These are phyloP conservation scores for Nylanderia fulva DNA, from an alignment of 1,140 invertebrate genomes.

Conservation along the genomic window DNA sequence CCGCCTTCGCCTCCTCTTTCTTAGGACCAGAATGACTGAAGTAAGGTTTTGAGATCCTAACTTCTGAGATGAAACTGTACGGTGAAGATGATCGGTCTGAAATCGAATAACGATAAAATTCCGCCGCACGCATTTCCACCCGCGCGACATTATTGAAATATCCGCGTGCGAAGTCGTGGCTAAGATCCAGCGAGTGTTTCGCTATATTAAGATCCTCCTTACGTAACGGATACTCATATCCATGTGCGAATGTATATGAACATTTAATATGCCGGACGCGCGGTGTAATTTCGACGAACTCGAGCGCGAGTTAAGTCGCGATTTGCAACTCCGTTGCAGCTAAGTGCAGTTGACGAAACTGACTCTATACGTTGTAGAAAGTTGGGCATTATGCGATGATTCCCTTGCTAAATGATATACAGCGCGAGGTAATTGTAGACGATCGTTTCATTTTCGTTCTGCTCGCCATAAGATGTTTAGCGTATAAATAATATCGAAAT, in stretches of 20 bases:
- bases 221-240: conserved; percentile 77
- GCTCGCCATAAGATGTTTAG: too few species aligned
- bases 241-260: conserved; percentile 51
- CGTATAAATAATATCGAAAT: too few species aligned
- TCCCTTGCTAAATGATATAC: background rate
- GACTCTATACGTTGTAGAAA: background rate
- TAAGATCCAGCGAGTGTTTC: conserved; percentile 77
- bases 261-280: conserved; percentile 69
- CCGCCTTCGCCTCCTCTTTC: background rate
- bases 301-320: conserved; percentile 29
- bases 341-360: conserved; percentile 1
- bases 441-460: background rate
- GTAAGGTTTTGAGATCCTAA: background rate
- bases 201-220: conserved; percentile 77
- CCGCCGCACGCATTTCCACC: background rate
- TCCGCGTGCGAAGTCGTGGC: conserved; percentile 66
- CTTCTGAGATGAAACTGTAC: background rate
- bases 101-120: conserved; percentile 40
- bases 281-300: background rate
- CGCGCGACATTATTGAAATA: conserved; percentile 40
- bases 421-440: background rate
- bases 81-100: background rate
- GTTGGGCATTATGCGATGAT: background rate
- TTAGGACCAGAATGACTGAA: background rate
- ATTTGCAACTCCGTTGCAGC: background rate